A percentile compares a stretch with the other conserved stretches of the same genome.
Evolutionary conservation across 2,888 invertebrate genomes (phyloP).

Genomic region (Seira sanloemensis): DNA sequence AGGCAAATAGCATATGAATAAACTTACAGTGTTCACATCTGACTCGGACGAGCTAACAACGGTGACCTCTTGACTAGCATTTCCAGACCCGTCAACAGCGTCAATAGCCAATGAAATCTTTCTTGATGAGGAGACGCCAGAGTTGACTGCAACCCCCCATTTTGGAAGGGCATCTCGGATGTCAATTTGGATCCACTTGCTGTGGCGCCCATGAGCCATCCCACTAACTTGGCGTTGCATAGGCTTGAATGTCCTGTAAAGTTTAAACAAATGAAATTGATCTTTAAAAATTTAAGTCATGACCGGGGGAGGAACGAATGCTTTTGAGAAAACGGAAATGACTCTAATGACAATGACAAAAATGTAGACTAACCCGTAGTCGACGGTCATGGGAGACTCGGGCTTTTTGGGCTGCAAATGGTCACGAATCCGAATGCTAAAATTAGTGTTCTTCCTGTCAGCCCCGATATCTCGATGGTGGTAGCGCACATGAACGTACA

Average conservation of each 20-base stretch:
- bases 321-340: no score
- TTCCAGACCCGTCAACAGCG: slow-evolving; percentile 67
- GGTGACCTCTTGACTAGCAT: slow-evolving; percentile 66
- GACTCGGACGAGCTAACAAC: slow-evolving; percentile 67
- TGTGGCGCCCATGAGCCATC: slow-evolving; percentile 57
- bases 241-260: slow-evolving; percentile 66
- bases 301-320: no score
- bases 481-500: slow-evolving; percentile 69
- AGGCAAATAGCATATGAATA: neutral
- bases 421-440: slow-evolving; percentile 68
- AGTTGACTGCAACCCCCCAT: slow-evolving; percentile 63
- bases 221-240: slow-evolving; percentile 41
- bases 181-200: slow-evolving; percentile 71
- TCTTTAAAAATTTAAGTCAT: no score
- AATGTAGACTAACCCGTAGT: slow-evolving; percentile 68
- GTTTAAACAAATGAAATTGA: no score
- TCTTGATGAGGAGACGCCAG: slow-evolving; percentile 65
- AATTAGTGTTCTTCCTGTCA: slow-evolving; percentile 60
- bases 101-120: slow-evolving; percentile 72
- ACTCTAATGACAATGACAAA: no score
- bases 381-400: slow-evolving; percentile 67
- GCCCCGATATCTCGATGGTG: slow-evolving; percentile 32
- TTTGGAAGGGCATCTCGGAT: slow-evolving; percentile 68
- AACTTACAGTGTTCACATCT: slow-evolving; percentile 71
- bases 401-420: slow-evolving; percentile 63